Evolutionary conservation across 2,113 vertebrate genomes (phyloP).

Genomic region (Anguilla japonica): DNA sequence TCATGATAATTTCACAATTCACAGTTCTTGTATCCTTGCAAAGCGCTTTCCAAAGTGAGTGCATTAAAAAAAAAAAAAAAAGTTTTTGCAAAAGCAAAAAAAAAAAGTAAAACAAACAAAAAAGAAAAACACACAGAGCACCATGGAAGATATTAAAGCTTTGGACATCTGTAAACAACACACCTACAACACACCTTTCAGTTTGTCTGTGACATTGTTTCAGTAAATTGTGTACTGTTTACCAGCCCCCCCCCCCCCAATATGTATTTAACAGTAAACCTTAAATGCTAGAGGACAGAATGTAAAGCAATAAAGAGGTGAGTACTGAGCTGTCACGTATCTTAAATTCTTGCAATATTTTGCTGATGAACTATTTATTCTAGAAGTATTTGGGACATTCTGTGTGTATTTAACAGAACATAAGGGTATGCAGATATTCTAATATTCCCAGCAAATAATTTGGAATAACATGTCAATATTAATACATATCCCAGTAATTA

Average conservation of each 20-base stretch:
- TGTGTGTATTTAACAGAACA: background rate
- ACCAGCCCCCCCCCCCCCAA: no score
- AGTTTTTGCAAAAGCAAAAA: background rate
- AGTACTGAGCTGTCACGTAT: background rate
- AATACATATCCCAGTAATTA: background rate
- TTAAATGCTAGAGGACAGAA: background rate
- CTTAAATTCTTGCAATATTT: background rate
- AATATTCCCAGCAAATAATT: background rate
- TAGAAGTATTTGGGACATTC: background rate
- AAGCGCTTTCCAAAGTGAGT: background rate
- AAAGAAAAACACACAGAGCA: background rate
- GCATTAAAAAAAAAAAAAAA: background rate
- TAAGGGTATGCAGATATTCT: background rate
- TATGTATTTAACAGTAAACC: background rate
- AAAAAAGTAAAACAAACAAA: background rate
- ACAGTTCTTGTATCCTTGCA: conserved; percentile 3
- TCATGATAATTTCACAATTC: background rate
- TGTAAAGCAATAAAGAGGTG: background rate
- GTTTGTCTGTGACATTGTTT: background rate
- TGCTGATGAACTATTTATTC: background rate
- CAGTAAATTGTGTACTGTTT: background rate
- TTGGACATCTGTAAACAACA: background rate
- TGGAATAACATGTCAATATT: background rate
- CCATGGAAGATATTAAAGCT: background rate
- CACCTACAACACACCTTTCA: background rate